Evolutionary conservation across 2,113 vertebrate genomes (phyloP), one percentile per base, ranked within the genome.

Genomic region (Sula dactylatra): DNA sequence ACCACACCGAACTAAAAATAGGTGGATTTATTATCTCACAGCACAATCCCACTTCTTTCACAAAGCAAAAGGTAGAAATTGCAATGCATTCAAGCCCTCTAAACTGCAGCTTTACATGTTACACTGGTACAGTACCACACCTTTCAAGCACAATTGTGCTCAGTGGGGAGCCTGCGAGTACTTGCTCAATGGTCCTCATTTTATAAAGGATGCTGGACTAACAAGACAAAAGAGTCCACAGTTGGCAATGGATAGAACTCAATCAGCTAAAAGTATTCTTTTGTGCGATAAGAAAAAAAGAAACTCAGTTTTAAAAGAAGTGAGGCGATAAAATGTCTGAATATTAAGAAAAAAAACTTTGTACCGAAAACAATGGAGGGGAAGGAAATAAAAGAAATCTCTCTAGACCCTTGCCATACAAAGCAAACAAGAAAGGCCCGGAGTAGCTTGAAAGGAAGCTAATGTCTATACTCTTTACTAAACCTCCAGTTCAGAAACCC

Each of bases 1-100:
- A 94, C 86, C 38, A 47, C 78, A 93, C 88, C 31, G 3, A 93
- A 88, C 93, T 96, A 96, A 96, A 97, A 97, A 96, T 97, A 97
- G 95, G 97, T 97, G 94, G 97, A 96, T 97, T 97, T 97, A 97
- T 97, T 97, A 97, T 97, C 96, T 97, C 67, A 1, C 64, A 92
- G 96, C 92, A 97, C 97, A 97, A 97, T 96, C 93, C 93, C 76
- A 26, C 90, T 93, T 71, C 88, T 97, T 96, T 96, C 93, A 94
- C 87, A 92, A 94, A 95, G 97, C 94, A 86, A 91, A 97, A 97
- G 96, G 96, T 97, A 96, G 92, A 92, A 92, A 95, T 88, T 92
- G 95, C 96, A 95, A 94, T 92, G 93, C 97, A 96, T 96, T 97
- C 97, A 96, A 56, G 87, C 62, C 79, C 66, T 90, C 89, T 85